These are phyloP conservation scores for Zaprionus ghesquierei DNA, from an alignment of 1,140 invertebrate genomes.

Conservation along the genomic window DNA sequence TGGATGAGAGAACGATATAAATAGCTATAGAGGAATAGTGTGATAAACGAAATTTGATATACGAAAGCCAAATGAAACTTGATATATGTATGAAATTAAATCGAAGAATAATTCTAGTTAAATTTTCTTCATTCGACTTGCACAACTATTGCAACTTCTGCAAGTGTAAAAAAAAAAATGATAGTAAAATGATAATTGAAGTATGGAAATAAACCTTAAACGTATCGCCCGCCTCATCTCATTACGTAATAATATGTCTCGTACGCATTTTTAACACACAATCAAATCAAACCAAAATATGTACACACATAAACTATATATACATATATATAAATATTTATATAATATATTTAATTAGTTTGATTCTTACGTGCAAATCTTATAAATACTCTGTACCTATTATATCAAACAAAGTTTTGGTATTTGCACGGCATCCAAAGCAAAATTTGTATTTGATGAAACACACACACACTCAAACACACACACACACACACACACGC, in stretches of 20 bases:
- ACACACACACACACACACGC: too few species aligned
- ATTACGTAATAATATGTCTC: conserved; percentile 80
- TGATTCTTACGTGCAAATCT: conserved; percentile 53
- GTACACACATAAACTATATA: conserved; percentile 42
- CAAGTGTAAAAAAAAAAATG: conserved; percentile 5
- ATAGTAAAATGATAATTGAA: background rate
- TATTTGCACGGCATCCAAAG: conserved; percentile 70
- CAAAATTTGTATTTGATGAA: conserved; percentile 3
- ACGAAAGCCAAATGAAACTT: background rate
- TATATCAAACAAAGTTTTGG: conserved; percentile 69
- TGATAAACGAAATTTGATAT: background rate
- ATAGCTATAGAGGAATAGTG: background rate
- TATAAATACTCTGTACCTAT: conserved; percentile 58
- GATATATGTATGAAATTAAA: background rate
- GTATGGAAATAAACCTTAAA: conserved; percentile 31
- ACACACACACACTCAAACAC: too few species aligned
- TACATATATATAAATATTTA: conserved; percentile 12
- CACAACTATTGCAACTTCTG: background rate
- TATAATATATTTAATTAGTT: conserved; percentile 29
- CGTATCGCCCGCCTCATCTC: conserved; percentile 79
- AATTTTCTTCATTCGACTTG: too few species aligned
- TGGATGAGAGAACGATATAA: background rate
- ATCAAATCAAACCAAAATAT: conserved; percentile 34
- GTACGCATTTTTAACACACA: conserved; percentile 72
- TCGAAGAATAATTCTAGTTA: too few species aligned